phyloP scores from a whole-genome alignment of 2,888 invertebrate species.

The Andrena camellia region DNA sequence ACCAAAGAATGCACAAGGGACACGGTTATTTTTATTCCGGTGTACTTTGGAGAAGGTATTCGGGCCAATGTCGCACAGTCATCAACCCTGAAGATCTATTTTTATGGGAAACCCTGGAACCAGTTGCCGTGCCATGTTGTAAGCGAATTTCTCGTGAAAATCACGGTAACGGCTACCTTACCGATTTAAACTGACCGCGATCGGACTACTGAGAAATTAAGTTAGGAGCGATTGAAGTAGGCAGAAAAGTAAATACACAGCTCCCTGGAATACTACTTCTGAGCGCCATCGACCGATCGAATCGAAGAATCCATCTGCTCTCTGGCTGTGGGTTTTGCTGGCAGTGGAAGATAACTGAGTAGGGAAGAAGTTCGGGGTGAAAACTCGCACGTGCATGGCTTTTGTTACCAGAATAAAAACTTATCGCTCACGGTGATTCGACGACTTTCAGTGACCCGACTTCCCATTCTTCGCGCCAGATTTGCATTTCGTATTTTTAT shows the following conservation, averaged over 20 bases:
- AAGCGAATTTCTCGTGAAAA: neutral
- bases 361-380: neutral
- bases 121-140: neutral
- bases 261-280: neutral
- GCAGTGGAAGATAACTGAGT: neutral
- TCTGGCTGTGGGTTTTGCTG: neutral
- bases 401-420: slow-evolving; percentile 43
- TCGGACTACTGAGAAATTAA: neutral
- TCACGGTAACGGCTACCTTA: too few species aligned
- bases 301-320: neutral
- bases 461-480: neutral
- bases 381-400: neutral
- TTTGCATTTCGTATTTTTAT: neutral
- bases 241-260: neutral
- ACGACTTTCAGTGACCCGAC: slow-evolving; percentile 28
- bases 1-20: neutral
- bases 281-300: neutral
- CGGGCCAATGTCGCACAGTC: slow-evolving; percentile 55
- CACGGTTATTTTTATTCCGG: slow-evolving; percentile 57
- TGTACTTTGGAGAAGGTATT: slow-evolving; percentile 55
- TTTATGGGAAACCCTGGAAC: slow-evolving; percentile 67
- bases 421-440: slow-evolving; percentile 50
- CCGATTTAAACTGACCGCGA: neutral
- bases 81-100: slow-evolving; percentile 72
- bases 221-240: neutral